Conservation (phyloP, 2,113 vertebrate species). For the Gadus chalcogrammus region DNA sequence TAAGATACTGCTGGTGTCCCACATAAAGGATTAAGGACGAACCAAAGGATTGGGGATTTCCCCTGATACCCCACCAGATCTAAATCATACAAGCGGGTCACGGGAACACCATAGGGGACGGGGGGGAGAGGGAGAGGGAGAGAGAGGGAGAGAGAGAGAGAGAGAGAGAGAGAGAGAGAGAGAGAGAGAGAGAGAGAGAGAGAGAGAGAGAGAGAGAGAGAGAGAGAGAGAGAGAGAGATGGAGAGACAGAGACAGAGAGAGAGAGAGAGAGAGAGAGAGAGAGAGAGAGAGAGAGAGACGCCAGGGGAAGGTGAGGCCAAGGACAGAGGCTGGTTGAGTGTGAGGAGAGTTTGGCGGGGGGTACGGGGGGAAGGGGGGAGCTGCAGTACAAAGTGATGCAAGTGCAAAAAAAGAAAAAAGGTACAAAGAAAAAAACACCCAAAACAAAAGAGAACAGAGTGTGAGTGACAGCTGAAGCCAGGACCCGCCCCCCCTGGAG, state of each 20-base stretch:
- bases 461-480: conserved; percentile 37
- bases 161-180: conserved; percentile 5
- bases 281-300: neutral
- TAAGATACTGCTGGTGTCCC: no score
- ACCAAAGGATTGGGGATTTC: no score
- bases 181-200: conserved; percentile 1
- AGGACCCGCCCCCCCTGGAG: conserved; percentile 67
- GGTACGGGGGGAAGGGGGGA: neutral
- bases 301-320: neutral
- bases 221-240: no score
- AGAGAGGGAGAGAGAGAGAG: neutral
- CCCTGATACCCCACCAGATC: no score
- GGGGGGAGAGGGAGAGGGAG: neutral
- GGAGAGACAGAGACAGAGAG: no score
- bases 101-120: no score
- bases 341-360: neutral
- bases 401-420: conserved; percentile 12
- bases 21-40: no score
- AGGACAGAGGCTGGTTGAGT: neutral
- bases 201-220: no score
- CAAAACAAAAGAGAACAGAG: conserved; percentile 12
- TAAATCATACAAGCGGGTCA: no score
- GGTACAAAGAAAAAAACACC: neutral
- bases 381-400: neutral
- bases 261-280: no score